Percentiles rank a stretch among this genome's conserved stretches.
Evolutionary conservation across 2,797 vertebrate genomes (phyloP).

Genomic region (Takifugu rubripes): DNA sequence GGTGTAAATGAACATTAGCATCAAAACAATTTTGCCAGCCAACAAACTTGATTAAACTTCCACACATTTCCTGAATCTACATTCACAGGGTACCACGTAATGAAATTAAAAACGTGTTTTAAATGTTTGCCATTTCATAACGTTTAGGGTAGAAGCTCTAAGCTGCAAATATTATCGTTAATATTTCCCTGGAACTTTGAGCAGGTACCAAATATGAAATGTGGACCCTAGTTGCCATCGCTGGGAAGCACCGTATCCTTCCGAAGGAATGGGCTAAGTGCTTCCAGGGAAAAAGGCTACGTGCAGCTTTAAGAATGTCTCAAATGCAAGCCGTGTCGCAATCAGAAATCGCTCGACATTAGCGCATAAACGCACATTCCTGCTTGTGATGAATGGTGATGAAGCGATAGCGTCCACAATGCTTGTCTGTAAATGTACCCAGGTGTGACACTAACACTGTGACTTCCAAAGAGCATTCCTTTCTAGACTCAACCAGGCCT

Average conservation of each 20-base stretch:
- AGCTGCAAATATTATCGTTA: too few relatives aligned
- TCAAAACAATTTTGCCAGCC: slow-evolving; percentile 61
- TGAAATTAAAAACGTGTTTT: slow-evolving; percentile 33
- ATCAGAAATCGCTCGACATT: slow-evolving; percentile 24
- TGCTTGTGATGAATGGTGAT: slow-evolving; percentile 25
- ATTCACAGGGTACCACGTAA: slow-evolving; percentile 36
- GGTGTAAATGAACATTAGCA: slow-evolving; percentile 39
- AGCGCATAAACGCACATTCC: slow-evolving; percentile 38
- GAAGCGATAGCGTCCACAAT: slow-evolving; percentile 25
- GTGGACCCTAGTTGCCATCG: too few relatives aligned
- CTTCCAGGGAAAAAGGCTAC: background rate
- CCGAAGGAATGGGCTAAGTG: too few relatives aligned
- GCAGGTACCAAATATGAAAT: too few relatives aligned
- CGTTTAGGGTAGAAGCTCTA: too few relatives aligned
- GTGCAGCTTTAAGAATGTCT: slow-evolving; percentile 39
- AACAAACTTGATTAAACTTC: slow-evolving; percentile 56
- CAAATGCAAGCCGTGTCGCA: slow-evolving; percentile 16
- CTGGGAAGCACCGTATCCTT: too few relatives aligned
- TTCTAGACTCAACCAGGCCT: slow-evolving; percentile 13
- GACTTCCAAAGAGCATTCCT: slow-evolving; percentile 32
- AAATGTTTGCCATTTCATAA: slow-evolving; percentile 35
- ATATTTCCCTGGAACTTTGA: too few relatives aligned
- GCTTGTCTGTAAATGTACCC: slow-evolving; percentile 33
- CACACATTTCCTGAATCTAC: slow-evolving; percentile 41
- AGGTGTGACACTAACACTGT: slow-evolving; percentile 23